phyloP scores from a whole-genome alignment of 1,140 invertebrate species.

The Myzus persicae region DNA sequence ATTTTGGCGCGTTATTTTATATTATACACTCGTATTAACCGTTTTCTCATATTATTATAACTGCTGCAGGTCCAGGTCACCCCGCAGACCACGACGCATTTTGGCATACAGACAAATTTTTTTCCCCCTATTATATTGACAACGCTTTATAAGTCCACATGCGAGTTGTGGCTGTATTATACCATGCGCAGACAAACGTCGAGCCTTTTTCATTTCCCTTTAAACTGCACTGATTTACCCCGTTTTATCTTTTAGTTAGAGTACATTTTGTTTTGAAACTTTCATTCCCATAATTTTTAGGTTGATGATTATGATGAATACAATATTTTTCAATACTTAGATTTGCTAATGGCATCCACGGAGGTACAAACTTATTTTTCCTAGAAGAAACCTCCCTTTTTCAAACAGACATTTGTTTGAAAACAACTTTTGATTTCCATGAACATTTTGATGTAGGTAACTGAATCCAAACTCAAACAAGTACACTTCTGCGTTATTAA shows the following conservation, averaged over 20 bases:
- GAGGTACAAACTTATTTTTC: no score
- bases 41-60: slow-evolving; percentile 1
- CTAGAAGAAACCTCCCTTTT: no score
- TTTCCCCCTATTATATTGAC: not conserved
- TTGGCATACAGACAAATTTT: not conserved
- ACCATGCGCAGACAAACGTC: not conserved
- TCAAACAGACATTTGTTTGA: no score
- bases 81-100: not conserved
- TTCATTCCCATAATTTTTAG: no score
- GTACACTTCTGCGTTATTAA: no score
- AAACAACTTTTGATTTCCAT: no score
- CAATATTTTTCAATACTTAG: no score
- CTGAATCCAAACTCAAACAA: no score
- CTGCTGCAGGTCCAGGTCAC: not conserved
- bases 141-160: not conserved
- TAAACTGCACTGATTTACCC: not conserved
- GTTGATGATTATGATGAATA: no score
- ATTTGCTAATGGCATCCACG: no score
- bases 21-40: slow-evolving; percentile 1
- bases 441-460: no score
- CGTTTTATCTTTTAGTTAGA: not conserved
- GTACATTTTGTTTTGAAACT: not conserved
- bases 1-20: slow-evolving; percentile 8
- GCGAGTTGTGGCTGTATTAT: not conserved
- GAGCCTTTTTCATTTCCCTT: not conserved